phyloP scores from a whole-genome alignment of 2,888 invertebrate species.

The Apamea sordens region DNA sequence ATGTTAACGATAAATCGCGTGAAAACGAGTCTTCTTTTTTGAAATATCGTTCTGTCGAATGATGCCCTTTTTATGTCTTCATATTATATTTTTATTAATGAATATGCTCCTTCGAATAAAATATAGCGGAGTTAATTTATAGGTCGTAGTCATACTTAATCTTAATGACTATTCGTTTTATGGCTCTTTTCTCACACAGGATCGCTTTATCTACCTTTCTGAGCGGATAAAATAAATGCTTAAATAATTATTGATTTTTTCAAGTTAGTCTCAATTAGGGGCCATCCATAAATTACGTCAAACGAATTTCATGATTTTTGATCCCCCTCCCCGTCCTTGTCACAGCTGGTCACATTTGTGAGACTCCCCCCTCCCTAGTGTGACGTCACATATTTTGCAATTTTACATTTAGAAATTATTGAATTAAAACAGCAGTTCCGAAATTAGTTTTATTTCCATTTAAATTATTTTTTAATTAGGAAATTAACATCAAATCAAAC shows the following conservation, averaged over 20 bases:
- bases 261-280: slow-evolving; percentile 31
- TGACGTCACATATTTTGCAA: too few relatives aligned
- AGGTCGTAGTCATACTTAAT: slow-evolving; percentile 50
- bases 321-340: too few relatives aligned
- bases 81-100: slow-evolving; percentile 47
- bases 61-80: slow-evolving; percentile 57
- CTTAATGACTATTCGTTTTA: slow-evolving; percentile 54
- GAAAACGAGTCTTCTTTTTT: slow-evolving; percentile 24
- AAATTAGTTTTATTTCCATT: too few relatives aligned
- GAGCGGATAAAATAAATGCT: slow-evolving; percentile 40
- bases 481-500: too few relatives aligned
- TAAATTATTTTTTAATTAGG: too few relatives aligned
- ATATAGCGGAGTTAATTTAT: slow-evolving; percentile 58
- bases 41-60: slow-evolving; percentile 28
- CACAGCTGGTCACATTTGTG: too few relatives aligned
- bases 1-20: slow-evolving; percentile 41
- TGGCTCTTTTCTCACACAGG: slow-evolving; percentile 32
- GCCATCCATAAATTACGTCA: too few relatives aligned
- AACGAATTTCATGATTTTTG: too few relatives aligned
- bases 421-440: too few relatives aligned
- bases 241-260: slow-evolving; percentile 48
- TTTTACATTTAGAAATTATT: too few relatives aligned
- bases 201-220: slow-evolving; percentile 40
- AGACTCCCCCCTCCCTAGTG: too few relatives aligned
- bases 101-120: slow-evolving; percentile 44